Base-by-base conservation (phyloP, 2,888 invertebrate species). In the Pardosa pseudoannulata region DNA sequence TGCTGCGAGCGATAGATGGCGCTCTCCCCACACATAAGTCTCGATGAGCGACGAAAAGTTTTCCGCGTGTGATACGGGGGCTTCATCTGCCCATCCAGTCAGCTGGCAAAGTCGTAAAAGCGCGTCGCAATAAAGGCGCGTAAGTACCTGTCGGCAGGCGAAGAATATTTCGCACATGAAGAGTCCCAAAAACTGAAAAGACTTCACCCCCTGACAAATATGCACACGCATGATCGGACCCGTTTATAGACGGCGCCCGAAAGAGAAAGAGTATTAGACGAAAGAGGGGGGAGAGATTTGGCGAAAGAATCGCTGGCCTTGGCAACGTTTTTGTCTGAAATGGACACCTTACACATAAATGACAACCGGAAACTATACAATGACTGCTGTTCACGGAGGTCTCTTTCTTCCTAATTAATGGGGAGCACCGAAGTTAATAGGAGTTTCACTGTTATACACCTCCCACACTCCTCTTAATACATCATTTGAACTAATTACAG, bases 31-130 rank as follows among this genome's bases (percentile, higher is more conserved):
- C 62, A 39, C 36, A 28, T n/a, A n/a, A n/a, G n/a, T n/a, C n/a
- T n/a, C n/a, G n/a, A n/a, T n/a, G n/a, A n/a, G n/a, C 28, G 75
- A 31, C 39, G 71, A 19, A n/a, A 70, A 41, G 29, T 56, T 71
- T 36, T 64, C 56, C n/a, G n/a, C n/a, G n/a, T n/a, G n/a, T 56
- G 36, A 75, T 41, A 27, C 39, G 62, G 64, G 32, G 75, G 29
- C 56, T 56, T 56, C 56, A 56, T 56, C 56, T 56, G 56, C 56
- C 75, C 72, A 46, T 74, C 74, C 83, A 83, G 83, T 83, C 83
- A 83, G 83, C 83, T 83, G 83, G 76, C 27, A 78, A 71, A 76
- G 78, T 83, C 83, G 83, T 83, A 83, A 83, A 71, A 82, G 76
- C 29, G 83, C 50, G 83, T 72, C 72, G 76, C 83, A 83, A 83